Evolutionary conservation across 2,113 vertebrate species (phyloP).

Genomic region (Oreochromis niloticus): DNA sequence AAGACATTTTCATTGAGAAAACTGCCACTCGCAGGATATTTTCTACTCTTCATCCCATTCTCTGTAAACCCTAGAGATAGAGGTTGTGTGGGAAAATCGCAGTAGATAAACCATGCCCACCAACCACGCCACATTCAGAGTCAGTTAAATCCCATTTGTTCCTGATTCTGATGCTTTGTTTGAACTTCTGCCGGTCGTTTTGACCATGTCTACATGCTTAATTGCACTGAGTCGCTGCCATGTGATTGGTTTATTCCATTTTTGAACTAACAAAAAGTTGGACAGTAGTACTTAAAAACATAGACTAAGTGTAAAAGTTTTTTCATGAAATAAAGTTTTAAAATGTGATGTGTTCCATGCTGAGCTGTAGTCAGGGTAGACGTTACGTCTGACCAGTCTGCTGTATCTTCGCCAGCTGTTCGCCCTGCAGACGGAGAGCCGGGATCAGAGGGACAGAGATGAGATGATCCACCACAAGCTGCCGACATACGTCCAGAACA

Average conservation of each 20-base stretch:
- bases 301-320: not conserved
- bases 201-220: not conserved
- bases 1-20: not conserved
- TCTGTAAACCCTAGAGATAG: not conserved
- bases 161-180: not conserved
- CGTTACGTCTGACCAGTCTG: not conserved
- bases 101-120: not conserved
- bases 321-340: not conserved
- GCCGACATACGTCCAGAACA: slow-evolving; percentile 89
- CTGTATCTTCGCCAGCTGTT: slow-evolving; percentile 76
- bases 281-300: not conserved
- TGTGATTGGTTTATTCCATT: not conserved
- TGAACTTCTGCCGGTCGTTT: not conserved
- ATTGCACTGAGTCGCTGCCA: not conserved
- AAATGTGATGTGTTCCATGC: not conserved
- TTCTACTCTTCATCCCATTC: not conserved
- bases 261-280: not conserved
- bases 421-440: slow-evolving; percentile 83
- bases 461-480: slow-evolving; percentile 82
- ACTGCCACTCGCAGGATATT: not conserved
- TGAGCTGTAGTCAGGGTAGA: not conserved
- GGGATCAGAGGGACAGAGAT: slow-evolving; percentile 73
- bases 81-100: not conserved
- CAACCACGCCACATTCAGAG: not conserved
- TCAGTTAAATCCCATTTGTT: not conserved